Conservation (phyloP, 2,113 vertebrate species). For the Tonatia bakeri region DNA sequence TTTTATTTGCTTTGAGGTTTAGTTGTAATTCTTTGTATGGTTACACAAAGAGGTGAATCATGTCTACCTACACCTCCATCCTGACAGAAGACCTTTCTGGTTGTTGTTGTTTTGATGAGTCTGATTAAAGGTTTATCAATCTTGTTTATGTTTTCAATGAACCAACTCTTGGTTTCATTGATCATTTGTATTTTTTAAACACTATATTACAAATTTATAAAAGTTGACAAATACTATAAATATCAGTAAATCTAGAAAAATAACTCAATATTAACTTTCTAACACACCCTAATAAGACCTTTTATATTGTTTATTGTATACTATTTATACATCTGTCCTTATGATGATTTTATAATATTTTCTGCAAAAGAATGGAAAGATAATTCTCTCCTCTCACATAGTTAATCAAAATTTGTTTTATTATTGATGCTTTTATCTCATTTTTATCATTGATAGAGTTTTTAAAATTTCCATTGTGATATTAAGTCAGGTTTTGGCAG, state of each 20-base stretch:
- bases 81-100: too few relatives aligned
- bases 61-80: too few relatives aligned
- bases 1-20: too few relatives aligned
- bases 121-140: background rate
- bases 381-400: background rate
- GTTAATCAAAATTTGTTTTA: conserved; percentile 14
- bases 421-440: background rate
- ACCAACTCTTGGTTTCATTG: background rate
- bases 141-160: background rate
- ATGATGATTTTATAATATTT: background rate
- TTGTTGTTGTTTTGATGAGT: background rate
- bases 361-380: conserved; percentile 7
- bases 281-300: background rate
- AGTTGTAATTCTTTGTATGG: too few relatives aligned
- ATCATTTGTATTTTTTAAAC: background rate
- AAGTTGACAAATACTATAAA: conserved; percentile 19
- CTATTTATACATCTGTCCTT: background rate
- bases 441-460: background rate
- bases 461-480: conserved; percentile 4
- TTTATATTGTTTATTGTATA: background rate
- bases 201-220: background rate
- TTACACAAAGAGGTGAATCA: too few relatives aligned
- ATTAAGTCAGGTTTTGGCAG: background rate
- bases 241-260: background rate
- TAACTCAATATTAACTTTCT: background rate